Percentiles rank a stretch among this genome's conserved stretches.
Evolutionary conservation across 1,140 invertebrate genomes (phyloP).

Genomic region (Plodia interpunctella): DNA sequence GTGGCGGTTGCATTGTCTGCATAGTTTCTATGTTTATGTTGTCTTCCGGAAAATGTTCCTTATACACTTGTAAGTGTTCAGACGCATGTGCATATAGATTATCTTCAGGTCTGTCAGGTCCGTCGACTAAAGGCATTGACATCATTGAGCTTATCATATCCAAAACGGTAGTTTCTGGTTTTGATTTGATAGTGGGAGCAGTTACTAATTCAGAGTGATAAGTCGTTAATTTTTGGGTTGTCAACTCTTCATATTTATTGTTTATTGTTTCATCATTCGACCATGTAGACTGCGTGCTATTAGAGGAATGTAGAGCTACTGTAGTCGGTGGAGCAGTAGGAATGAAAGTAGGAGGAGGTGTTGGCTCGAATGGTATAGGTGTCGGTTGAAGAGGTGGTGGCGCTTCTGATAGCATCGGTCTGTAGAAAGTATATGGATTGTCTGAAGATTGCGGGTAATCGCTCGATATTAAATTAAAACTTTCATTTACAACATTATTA

Average conservation of each 20-base stretch:
- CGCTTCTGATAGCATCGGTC: conserved; percentile 50
- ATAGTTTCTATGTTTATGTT: conserved; percentile 53
- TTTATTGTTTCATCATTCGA: conserved; percentile 32
- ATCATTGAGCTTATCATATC: conserved; percentile 66
- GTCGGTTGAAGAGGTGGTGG: conserved; percentile 31
- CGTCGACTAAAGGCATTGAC: conserved; percentile 61
- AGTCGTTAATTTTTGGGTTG: conserved; percentile 31
- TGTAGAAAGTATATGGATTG: conserved; percentile 50
- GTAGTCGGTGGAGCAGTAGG: conserved; percentile 28
- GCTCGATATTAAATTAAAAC: conserved; percentile 55
- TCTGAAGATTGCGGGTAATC: conserved; percentile 37
- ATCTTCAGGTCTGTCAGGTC: conserved; percentile 57
- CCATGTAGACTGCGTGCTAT: conserved; percentile 24
- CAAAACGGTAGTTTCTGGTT: conserved; percentile 38
- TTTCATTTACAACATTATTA: conserved; percentile 39
- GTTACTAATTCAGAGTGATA: conserved; percentile 22
- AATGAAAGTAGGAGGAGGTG: conserved; percentile 29
- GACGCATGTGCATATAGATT: conserved; percentile 66
- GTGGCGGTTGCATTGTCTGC: conserved; percentile 74
- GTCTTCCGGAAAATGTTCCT: conserved; percentile 40
- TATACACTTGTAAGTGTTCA: conserved; percentile 56
- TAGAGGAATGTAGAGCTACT: conserved; percentile 20
- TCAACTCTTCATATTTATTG: conserved; percentile 15
- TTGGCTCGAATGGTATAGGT: conserved; percentile 43
- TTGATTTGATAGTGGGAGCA: conserved; percentile 18